A percentile compares a stretch with the other conserved stretches of the same genome.
Evolutionary conservation across 2,888 invertebrate genomes (phyloP).

Genomic region (Terebella lapidaria): DNA sequence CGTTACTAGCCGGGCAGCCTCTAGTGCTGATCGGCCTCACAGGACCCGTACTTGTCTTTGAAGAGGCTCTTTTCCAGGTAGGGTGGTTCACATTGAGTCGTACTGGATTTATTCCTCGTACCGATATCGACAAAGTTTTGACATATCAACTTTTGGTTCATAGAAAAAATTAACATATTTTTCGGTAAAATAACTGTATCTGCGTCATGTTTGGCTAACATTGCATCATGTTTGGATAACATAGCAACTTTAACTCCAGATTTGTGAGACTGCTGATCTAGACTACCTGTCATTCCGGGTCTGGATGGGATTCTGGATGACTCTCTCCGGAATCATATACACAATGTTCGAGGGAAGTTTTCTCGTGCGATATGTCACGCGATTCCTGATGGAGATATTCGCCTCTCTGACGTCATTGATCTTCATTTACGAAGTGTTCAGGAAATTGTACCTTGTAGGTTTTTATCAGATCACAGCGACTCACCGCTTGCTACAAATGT

Average conservation of each 20-base stretch:
- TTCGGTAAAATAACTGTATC: no score
- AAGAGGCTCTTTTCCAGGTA: constrained; percentile 76
- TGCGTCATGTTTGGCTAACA: no score
- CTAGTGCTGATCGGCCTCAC: constrained; percentile 92
- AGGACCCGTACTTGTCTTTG: constrained; percentile 89
- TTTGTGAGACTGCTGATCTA: constrained; percentile 71
- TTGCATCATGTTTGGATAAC: no score
- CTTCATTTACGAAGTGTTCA: constrained; percentile 67
- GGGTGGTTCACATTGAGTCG: neutral
- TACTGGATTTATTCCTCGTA: no score
- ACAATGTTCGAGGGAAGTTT: constrained; percentile 89
- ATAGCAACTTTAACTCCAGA: no score
- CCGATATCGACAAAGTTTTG: no score
- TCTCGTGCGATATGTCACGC: constrained; percentile 81
- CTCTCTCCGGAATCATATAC: constrained; percentile 73
- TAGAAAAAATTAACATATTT: no score
- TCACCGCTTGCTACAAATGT: no score
- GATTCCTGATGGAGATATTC: constrained; percentile 97
- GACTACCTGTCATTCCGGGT: constrained; percentile 82
- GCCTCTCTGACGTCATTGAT: constrained; percentile 91
- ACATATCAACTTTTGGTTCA: no score
- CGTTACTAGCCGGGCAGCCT: constrained; percentile 84
- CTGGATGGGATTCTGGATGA: constrained; percentile 91
- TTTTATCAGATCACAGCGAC: no score
- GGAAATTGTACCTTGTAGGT: constrained; percentile 61